Base-by-base conservation (phyloP, 2,113 vertebrate genomes). In the Carlito syrichta region DNA sequence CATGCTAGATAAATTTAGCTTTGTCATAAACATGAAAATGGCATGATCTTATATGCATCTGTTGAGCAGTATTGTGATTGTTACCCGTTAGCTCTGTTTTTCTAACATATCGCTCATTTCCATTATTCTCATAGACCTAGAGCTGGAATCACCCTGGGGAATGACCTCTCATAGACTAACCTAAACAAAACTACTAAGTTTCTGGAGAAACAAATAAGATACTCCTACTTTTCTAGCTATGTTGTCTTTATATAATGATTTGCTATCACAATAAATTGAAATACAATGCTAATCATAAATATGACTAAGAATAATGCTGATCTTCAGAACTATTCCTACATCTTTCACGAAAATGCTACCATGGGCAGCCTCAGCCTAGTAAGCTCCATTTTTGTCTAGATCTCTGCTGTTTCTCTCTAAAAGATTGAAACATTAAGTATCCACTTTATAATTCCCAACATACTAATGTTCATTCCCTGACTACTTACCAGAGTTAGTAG, bases 201-300 rank as follows among this genome's bases (percentile, higher is more conserved):
- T 86, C 81, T 52, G 20, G 35, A 54, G 20, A 69, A 13, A 86
- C 43, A 20, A 16, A 48, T 27, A 8, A 32, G 40, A 95, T 86
- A 52, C 27, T 66, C 22, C 58, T 45, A 25, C 30, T 27, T 91
- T 76, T 73, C 71, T 20, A 48, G 16, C 74, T 52, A 12, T 9
- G 17, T 0, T 73, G 38, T 73, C 38, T 88, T 95, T 43, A 8
- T 89, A n/a, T 7, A 78, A 60, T 89, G 17, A 96, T 91, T 93
- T 96, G 19, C 30, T 86, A 45, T 45, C 17, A 87, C 82, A 98
- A 96, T 96, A 96, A 97, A 97, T 40, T 56, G 58, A 95, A 95
- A 93, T 93, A 40, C 0, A 95, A 66, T 87, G 83, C 69, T 94
- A 91, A 87, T 52, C 58, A 86, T 40, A 96, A 93, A 50, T 50